Base-by-base conservation (phyloP, 2,113 vertebrate species). In the Atlantisia rogersi region DNA sequence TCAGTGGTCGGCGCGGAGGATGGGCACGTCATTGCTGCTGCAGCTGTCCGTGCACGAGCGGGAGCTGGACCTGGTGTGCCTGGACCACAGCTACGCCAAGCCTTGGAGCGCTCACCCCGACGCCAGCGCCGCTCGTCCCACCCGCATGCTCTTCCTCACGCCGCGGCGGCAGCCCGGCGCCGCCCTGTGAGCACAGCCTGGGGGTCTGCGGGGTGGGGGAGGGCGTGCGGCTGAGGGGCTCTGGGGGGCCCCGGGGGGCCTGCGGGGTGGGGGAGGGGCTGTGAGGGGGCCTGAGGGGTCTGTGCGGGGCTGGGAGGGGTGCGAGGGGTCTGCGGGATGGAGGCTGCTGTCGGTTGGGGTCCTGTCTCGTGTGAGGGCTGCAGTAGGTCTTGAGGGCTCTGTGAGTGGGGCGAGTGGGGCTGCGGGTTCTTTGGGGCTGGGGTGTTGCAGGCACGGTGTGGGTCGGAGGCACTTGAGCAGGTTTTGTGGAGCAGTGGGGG, bases 81-180 rank as follows among this genome's bases (percentile, higher is more conserved):
- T 99, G 90, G 99, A 99, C 92, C 99, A 99, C 97, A 99, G 99
- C 96, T 99, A 99, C 96, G 99, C 99, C 96, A 99, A 99, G 74
- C 99, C 99, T 1, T 99, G 99, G 99, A 99, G 99, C 60, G 99
- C 99, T 35, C 99, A 99, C 92, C 99, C 99, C 2, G 99, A 99
- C 78, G 99, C 99, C 96, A 99, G 99, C 96, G 99, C 98, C 31
- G 99, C 99, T 67, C 98, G 99, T 32, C 99, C 99, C 60, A 99
- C 99, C 3, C 98, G 99, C 37, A 98, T 99, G 76, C 98, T 99
- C 46, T 99, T 99, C 90, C 98, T 99, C 55, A 98, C 99, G 3
- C 98, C 99, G 6, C 98, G 98, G 28, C 97, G 99, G 18, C 99
- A 99, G 65, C 97, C 98, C 35, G 99, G 99, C 85, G 90, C 95